Base-by-base conservation (phyloP, 2,888 invertebrate species). In the Lamellibrachia satsuma region DNA sequence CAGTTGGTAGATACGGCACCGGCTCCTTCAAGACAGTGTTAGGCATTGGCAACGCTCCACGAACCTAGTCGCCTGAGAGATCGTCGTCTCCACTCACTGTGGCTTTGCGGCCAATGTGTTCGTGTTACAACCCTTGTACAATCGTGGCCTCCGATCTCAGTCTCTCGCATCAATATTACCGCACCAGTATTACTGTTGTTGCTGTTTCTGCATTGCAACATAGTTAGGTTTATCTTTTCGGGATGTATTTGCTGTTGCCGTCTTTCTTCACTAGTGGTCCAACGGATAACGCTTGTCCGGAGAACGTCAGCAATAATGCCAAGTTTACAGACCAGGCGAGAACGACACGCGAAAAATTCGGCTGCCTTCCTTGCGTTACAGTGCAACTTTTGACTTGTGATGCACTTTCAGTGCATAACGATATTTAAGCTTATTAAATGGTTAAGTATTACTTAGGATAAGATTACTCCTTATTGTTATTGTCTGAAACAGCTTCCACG, bases 1-100 rank as follows among this genome's bases (percentile, higher is more conserved):
- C 95, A 96, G 96, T 95, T 93, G 96, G 95, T 55, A 95, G 94
- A 93, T 96, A 95, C 92, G 96, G 95, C 7, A 94, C 96, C 52
- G 96, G 96, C 4, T 96, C 96, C 51, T 95, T 95, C 95, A 96
- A 96, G 94, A 96, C 96, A 27, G 95, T 96, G 7, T 94, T 96
- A 1, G 96, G 96, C 15, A 94, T 96, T 27, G 96, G 96, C n/a
- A 96, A 95, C 93, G 96, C 95, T 8, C 96, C 96, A 6, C 93
- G 96, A 91, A 96, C 96, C 52, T 96, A 94, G 91, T 39, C 75
- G 75, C 22, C 22, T 6, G 22, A 75, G 15, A 75, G 22, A 75
- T 75, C 75, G 75, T n/a, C 75, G 75, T n/a, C 75, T 75, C 75
- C 22, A 75, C 22, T 75, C 22, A 75, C 75, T 6, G 15, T 75